Base-by-base conservation (phyloP, 2,113 vertebrate species). In the Nothocercus nigrocapillus region DNA sequence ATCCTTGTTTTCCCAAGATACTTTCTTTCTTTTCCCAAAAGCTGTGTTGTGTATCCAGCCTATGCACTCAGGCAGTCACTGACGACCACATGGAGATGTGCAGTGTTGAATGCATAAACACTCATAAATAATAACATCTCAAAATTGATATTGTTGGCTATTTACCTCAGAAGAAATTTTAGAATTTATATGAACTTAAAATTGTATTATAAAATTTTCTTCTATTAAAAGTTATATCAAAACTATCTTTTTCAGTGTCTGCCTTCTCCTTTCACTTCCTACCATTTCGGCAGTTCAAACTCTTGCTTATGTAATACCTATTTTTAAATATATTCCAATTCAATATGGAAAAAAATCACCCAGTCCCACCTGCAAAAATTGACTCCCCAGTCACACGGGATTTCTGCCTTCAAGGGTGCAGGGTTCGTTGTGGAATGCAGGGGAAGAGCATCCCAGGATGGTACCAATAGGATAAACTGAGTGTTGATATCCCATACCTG, bases 61-160 rank as follows among this genome's bases (percentile, higher is more conserved):
- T 13, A 5, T 2, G 13, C 4, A 7, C 42, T 49, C 0, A 1
- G 19, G 11, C 16, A 75, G 38, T 34, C 36, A 24, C 24, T 20
- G 40, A 8, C 24, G 25, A 64, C 42, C 36, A 30, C 17, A 49
- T 11, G 28, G 34, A 67, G 13, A n/a, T 25, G 6, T 5, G 9
- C 4, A 10, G 40, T 30, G 25, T 27, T 66, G 17, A 51, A 38
- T n/a, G 27, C 64, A 38, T 16, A 53, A 63, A 13, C 7, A 16
- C 8, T 64, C 21, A 11, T 15, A 11, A 22, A 47, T 8, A 5
- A 28, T 0, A 76, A 3, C 5, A 8, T 40, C 42, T 49, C 25
- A 25, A n/a, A 1, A 36, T 11, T 42, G 30, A 61, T 7, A 25
- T 38, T 70, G n/a, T 21, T 36, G 7, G 3, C 45, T 51, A 16